Percentiles rank a stretch among this genome's conserved stretches.
Conservation (phyloP, 2,888 invertebrate genomes). For the Cartodere bifasciata region DNA sequence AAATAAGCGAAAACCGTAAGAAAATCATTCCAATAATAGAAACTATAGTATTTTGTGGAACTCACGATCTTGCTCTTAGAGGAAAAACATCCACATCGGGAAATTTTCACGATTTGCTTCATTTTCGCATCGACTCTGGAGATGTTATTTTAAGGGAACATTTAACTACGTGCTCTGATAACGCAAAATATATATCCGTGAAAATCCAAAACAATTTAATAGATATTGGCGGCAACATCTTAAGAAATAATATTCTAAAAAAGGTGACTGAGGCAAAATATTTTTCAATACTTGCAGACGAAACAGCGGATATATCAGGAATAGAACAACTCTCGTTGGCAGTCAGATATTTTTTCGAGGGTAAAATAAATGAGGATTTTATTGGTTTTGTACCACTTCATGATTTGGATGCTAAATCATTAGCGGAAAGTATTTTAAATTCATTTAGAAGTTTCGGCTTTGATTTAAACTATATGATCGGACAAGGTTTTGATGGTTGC, state of each 20-base stretch:
- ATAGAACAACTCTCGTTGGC: constrained; percentile 17
- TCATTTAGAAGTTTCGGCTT: constrained; percentile 7
- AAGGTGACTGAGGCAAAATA: not conserved
- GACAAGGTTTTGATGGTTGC: constrained; percentile 19
- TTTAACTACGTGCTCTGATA: constrained; percentile 4
- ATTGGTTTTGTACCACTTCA: constrained; percentile 8
- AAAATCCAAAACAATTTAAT: constrained; percentile 7
- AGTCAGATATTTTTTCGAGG: constrained; percentile 5
- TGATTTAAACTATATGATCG: constrained; percentile 13
- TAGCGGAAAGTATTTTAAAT: constrained; percentile 1
- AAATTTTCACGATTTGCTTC: constrained; percentile 6
- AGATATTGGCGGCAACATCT: not conserved
- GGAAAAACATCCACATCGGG: constrained; percentile 4
- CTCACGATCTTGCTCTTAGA: constrained; percentile 5
- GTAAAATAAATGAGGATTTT: constrained; percentile 5
- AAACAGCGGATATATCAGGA: constrained; percentile 16
- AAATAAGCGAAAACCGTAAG: too few relatives aligned
- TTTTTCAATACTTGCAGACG: constrained; percentile 15
- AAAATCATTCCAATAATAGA: constrained; percentile 7
- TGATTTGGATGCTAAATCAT: constrained; percentile 2
- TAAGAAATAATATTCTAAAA: constrained; percentile 3
- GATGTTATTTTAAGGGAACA: constrained; percentile 6
- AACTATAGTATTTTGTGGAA: constrained; percentile 7
- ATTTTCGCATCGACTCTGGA: constrained; percentile 7
- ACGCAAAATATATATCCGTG: constrained; percentile 5